Evolutionary conservation across 2,888 invertebrate species (phyloP).

Genomic region (Cremastinae sp.): DNA sequence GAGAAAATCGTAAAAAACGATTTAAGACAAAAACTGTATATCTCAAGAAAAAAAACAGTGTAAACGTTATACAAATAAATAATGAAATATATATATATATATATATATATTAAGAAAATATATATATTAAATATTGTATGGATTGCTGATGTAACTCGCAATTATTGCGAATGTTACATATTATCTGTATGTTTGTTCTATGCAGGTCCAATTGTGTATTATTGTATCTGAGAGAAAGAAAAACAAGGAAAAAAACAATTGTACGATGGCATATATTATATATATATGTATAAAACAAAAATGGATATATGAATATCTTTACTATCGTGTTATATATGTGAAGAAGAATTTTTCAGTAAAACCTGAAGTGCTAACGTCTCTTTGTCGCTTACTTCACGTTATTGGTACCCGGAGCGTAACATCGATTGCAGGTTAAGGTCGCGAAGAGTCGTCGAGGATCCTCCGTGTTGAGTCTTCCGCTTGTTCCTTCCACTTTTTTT

Average conservation of each 20-base stretch:
- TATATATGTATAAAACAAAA: constrained; percentile 59
- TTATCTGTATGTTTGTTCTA: constrained; percentile 77
- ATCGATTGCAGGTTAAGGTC: constrained; percentile 50
- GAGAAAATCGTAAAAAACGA: constrained; percentile 58
- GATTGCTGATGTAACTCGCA: constrained; percentile 74
- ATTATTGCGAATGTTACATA: constrained; percentile 75
- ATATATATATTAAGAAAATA: constrained; percentile 61
- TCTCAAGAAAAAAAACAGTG: constrained; percentile 35
- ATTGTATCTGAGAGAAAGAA: constrained; percentile 77
- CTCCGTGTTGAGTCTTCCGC: constrained; percentile 14
- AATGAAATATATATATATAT: constrained; percentile 60
- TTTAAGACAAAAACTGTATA: constrained; percentile 48
- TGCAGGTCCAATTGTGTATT: constrained; percentile 76
- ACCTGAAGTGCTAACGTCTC: constrained; percentile 58
- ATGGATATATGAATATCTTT: constrained; percentile 57
- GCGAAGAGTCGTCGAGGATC: constrained; percentile 17
- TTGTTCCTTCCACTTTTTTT: constrained; percentile 61
- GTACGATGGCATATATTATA: constrained; percentile 72
- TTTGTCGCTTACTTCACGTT: constrained; percentile 29
- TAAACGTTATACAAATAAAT: constrained; percentile 61
- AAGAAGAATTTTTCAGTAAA: constrained; percentile 59
- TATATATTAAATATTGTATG: constrained; percentile 69
- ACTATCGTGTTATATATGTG: constrained; percentile 62
- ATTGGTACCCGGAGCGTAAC: constrained; percentile 19
- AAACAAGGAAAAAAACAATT: constrained; percentile 64